Evolutionary conservation across 1,140 invertebrate genomes (phyloP).

Genomic region (Bradysia coprophila): DNA sequence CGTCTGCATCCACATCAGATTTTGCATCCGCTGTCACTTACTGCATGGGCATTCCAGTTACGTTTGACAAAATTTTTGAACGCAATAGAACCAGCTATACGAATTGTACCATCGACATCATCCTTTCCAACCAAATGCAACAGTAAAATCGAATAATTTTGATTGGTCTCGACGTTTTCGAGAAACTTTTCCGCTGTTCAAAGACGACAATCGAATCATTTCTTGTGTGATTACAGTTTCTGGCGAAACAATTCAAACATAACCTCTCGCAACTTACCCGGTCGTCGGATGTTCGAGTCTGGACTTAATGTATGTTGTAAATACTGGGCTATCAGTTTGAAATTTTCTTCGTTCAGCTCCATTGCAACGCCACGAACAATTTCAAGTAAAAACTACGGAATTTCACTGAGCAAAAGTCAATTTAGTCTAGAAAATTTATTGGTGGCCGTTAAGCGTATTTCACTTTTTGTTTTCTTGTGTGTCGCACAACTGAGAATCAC

Average conservation of each 20-base stretch:
- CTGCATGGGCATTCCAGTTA: constrained; percentile 51
- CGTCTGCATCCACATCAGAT: neutral
- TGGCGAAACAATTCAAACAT: neutral
- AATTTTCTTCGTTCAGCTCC: constrained; percentile 68
- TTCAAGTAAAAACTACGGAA: no score
- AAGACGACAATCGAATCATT: neutral
- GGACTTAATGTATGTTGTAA: constrained; percentile 78
- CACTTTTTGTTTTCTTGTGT: no score
- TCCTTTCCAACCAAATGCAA: constrained; percentile 67
- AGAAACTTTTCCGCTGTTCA: constrained; percentile 77
- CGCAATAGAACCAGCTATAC: constrained; percentile 73
- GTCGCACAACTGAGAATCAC: no score
- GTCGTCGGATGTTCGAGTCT: constrained; percentile 56
- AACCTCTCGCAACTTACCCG: constrained; percentile 44
- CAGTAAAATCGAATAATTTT: constrained; percentile 77
- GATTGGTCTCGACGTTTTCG: constrained; percentile 73
- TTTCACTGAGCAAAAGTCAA: no score
- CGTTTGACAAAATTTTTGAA: constrained; percentile 96
- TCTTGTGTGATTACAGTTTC: neutral
- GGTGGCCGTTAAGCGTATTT: no score
- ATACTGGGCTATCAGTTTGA: constrained; percentile 61
- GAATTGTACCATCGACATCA: constrained; percentile 57
- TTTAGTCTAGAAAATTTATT: no score
- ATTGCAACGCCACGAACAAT: no score
- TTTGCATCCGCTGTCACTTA: no score